These are phyloP conservation scores for Chironomus striatipennis DNA, from an alignment of 1,140 invertebrate species.

Conservation along the genomic window DNA sequence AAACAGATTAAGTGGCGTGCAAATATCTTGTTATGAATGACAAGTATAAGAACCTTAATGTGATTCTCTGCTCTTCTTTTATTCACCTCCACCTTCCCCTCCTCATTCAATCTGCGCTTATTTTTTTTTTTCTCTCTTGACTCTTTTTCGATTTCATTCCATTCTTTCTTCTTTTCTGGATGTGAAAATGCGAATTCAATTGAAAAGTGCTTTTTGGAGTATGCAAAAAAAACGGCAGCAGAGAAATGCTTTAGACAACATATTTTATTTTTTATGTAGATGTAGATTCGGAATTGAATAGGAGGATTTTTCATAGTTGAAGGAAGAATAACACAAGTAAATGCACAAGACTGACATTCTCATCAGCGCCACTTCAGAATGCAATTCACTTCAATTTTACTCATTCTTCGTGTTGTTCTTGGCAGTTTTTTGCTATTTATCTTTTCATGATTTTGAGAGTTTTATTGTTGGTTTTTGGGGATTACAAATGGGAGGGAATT, in stretches of 20 bases:
- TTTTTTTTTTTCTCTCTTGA: background rate
- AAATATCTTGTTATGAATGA: conserved; percentile 20
- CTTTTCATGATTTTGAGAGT: background rate
- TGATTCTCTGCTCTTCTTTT: background rate
- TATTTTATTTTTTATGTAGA: background rate
- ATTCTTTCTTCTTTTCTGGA: background rate
- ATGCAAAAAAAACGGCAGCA: too few species aligned
- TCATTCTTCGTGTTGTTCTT: background rate
- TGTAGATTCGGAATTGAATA: background rate
- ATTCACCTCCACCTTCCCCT: too few species aligned
- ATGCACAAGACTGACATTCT: conserved; percentile 2
- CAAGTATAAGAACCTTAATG: conserved; percentile 18
- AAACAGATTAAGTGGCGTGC: conserved; percentile 18
- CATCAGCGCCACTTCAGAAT: background rate
- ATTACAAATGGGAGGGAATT: background rate
- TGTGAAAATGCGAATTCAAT: conserved; percentile 5
- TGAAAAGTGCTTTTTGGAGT: background rate
- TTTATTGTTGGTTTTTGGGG: background rate
- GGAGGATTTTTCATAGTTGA: conserved; percentile 12
- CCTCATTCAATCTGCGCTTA: background rate
- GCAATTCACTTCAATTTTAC: background rate
- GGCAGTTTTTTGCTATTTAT: background rate
- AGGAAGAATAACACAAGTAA: conserved; percentile 5
- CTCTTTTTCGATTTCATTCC: background rate
- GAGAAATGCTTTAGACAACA: too few species aligned